Evolutionary conservation across 92 coral and sea anemone genomes (phyloP), one percentile per base, ranked within the genome.

Genomic region (Porites cylindrica): DNA sequence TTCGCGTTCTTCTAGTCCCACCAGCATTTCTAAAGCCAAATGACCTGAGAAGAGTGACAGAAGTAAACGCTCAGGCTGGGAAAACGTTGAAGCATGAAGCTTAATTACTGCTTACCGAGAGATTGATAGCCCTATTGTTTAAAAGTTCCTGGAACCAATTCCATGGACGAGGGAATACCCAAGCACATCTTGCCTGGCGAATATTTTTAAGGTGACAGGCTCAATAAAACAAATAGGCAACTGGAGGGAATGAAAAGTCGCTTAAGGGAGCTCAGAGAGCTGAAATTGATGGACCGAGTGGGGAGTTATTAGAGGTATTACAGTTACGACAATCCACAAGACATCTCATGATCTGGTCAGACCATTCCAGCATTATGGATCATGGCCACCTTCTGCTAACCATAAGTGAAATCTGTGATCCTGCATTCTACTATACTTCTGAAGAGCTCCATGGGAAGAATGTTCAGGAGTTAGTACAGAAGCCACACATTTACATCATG

Each of bases 291-390:
- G 13, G 50, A 8, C 1, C 61, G 1, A 63, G 51, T 3, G 38
- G 72, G 14, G 66, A 58, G 53, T 47, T 51, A 4, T 54, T 77
- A 16, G 53, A 75, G 19, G 16, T 21, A 50, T 59, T 87, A 4
- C 43, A 23, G 21, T 4, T 10, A 10, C 14, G 13, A 16, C 76
- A 80, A 43, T 50, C 24, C 47, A 79, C 80, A 60, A 20, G 90
- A 12, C 90, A 87, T 58, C 61, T 87, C 13, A 87, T 80, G 76
- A 70, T 80, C 59, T 87, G 86, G 90, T 70, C 51, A 21, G 90
- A 87, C 69, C 65, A 87, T 13, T 87, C 90, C 19, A 63, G 66
- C 62, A 69, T 85, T 53, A 75, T 72, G 78, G 77, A 62, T 17
- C 88, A 76, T 62, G 77, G 88, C 7, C 77, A 85, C 75, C 73